phyloP scores from a whole-genome alignment of 2,888 invertebrate genomes.

The Muschampia plurimacula region DNA sequence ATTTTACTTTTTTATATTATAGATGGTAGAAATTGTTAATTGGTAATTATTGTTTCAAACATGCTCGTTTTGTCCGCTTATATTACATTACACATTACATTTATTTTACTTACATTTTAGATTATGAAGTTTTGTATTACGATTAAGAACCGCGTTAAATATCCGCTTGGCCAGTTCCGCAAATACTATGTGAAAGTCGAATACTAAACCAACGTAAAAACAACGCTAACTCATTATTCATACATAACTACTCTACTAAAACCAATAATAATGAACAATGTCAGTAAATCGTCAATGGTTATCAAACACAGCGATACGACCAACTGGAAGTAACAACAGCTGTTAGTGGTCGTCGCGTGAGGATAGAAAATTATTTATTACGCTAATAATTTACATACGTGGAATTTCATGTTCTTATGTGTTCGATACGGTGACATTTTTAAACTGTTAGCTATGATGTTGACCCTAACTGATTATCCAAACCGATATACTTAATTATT shows the following conservation, averaged over 20 bases:
- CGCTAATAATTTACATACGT: slow-evolving; percentile 22
- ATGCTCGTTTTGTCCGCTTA: no score
- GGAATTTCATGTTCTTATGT: slow-evolving; percentile 26
- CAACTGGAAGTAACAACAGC: slow-evolving; percentile 3
- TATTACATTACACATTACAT: no score
- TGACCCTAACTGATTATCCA: neutral
- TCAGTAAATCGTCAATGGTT: slow-evolving; percentile 32
- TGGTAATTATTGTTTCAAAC: no score
- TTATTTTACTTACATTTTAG: neutral
- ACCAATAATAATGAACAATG: neutral
- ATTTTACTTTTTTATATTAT: no score
- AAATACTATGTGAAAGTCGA: slow-evolving; percentile 32
- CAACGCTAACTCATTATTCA: neutral
- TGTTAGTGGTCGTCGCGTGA: slow-evolving; percentile 20
- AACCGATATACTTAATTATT: neutral
- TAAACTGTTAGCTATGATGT: neutral
- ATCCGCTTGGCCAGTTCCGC: slow-evolving; percentile 28
- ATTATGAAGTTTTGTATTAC: neutral
- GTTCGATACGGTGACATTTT: slow-evolving; percentile 1
- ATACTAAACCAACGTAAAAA: slow-evolving; percentile 22
- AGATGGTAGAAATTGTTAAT: no score
- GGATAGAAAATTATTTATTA: slow-evolving; percentile 35
- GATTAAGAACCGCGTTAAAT: slow-evolving; percentile 3
- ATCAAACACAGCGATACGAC: slow-evolving; percentile 9
- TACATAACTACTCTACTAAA: slow-evolving; percentile 17